A percentile compares a stretch with the other conserved stretches of the same genome.
Evolutionary conservation across 2,797 vertebrate genomes (phyloP).

Genomic region (Argya squamiceps): DNA sequence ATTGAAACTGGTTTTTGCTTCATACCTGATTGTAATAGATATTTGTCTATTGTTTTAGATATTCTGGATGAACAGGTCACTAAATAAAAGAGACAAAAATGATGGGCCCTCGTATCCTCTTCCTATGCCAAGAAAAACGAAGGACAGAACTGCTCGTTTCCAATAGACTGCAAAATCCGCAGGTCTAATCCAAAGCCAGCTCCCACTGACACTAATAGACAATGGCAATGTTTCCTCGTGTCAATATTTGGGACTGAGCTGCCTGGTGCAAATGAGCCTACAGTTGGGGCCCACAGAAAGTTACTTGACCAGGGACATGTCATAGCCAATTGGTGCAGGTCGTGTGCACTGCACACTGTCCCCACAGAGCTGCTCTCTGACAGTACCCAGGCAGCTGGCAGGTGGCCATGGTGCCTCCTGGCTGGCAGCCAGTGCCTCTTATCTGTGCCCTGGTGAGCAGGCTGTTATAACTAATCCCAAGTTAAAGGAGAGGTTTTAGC

Average conservation of each 20-base stretch:
- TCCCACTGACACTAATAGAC: background rate
- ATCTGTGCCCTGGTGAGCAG: background rate
- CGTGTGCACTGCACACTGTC: fast-evolving
- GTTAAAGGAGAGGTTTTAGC: background rate
- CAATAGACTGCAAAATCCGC: background rate
- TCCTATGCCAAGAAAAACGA: background rate
- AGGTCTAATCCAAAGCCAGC: background rate
- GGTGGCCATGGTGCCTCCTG: background rate
- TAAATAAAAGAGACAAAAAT: background rate
- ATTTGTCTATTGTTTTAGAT: background rate
- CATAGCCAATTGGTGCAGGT: background rate
- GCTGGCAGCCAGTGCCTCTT: background rate
- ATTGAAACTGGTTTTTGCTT: background rate
- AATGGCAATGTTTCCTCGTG: background rate
- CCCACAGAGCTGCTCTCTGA: background rate
- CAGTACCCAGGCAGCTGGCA: background rate
- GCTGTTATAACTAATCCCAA: background rate
- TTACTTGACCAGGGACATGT: background rate
- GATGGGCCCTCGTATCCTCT: background rate
- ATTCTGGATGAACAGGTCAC: background rate
- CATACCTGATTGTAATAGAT: background rate
- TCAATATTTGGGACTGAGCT: background rate
- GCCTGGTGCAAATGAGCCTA: background rate
- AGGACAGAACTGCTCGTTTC: background rate
- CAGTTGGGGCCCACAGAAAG: background rate